A percentile compares a stretch with the other conserved stretches of the same genome.
Evolutionary conservation across 2,888 invertebrate genomes (phyloP).

Genomic region (Chymomyza fuscimana): DNA sequence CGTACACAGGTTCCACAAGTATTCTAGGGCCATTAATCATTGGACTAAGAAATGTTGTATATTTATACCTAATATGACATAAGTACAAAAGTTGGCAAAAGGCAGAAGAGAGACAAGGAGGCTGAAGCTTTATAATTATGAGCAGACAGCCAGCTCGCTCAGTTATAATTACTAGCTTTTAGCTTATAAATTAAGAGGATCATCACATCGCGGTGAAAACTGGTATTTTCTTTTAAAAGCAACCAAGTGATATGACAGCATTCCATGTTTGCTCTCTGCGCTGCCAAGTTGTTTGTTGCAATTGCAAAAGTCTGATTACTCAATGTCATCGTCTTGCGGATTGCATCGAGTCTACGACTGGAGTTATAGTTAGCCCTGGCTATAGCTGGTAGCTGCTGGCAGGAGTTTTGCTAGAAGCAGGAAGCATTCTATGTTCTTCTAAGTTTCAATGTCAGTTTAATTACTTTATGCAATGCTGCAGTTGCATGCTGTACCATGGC

Average conservation of each 20-base stretch:
- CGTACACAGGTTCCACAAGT: conserved; percentile 3
- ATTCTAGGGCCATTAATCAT: conserved; percentile 66
- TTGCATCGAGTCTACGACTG: not conserved
- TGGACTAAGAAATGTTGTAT: conserved; percentile 60
- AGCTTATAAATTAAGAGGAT: conserved; percentile 74
- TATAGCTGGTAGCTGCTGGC: conserved; percentile 36
- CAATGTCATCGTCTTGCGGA: conserved; percentile 65
- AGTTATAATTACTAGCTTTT: conserved; percentile 73
- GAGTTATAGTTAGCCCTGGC: conserved; percentile 6
- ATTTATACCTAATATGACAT: conserved; percentile 71
- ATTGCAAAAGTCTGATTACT: conserved; percentile 71
- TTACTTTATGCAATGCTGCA: conserved; percentile 68
- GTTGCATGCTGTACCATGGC: conserved; percentile 8
- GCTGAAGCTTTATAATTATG: conserved; percentile 64
- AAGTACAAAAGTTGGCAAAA: conserved; percentile 72
- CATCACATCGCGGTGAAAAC: conserved; percentile 51
- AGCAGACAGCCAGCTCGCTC: conserved; percentile 54
- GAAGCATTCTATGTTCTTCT: conserved; percentile 73
- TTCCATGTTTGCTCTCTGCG: conserved; percentile 57
- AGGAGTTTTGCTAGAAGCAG: conserved; percentile 66
- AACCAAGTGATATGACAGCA: conserved; percentile 63
- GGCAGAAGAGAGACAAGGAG: conserved; percentile 38
- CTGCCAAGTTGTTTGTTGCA: conserved; percentile 45
- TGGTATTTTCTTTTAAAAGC: conserved; percentile 34
- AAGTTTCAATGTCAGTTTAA: conserved; percentile 74